Conservation (phyloP, 2,888 invertebrate genomes). For the Labia minor region DNA sequence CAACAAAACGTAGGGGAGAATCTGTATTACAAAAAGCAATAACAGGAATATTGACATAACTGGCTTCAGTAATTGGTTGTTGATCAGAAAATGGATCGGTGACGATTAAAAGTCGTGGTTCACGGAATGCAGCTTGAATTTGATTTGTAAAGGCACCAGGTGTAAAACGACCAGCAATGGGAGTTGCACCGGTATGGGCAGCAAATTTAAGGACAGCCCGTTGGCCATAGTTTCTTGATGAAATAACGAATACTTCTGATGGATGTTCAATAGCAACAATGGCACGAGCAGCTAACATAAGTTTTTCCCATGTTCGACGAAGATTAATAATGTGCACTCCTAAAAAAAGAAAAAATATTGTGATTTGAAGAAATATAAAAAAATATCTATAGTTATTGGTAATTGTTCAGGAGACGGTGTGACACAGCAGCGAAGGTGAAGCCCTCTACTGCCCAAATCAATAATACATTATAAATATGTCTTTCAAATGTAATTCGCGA, state of each 20-base stretch:
- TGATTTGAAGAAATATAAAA: too few relatives aligned
- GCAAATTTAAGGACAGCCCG: slow-evolving; percentile 97
- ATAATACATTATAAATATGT: too few relatives aligned
- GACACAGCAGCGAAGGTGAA: too few relatives aligned
- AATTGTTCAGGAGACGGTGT: too few relatives aligned
- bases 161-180: slow-evolving; percentile 97
- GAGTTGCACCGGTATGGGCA: slow-evolving; percentile 93
- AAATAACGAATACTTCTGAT: slow-evolving; percentile 94
- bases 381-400: too few relatives aligned
- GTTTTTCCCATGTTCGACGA: slow-evolving; percentile 96
- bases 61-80: slow-evolving; percentile 96
- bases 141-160: slow-evolving; percentile 98
- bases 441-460: too few relatives aligned
- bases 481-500: too few relatives aligned
- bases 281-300: slow-evolving; percentile 91
- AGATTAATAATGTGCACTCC: slow-evolving; percentile 93
- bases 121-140: slow-evolving; percentile 91
- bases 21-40: slow-evolving; percentile 98
- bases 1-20: slow-evolving; percentile 90
- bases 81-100: slow-evolving; percentile 91
- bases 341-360: slow-evolving; percentile 30
- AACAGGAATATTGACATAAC: slow-evolving; percentile 98
- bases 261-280: slow-evolving; percentile 98
- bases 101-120: slow-evolving; percentile 91
- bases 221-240: slow-evolving; percentile 89